A percentile compares a stretch with the other conserved stretches of the same genome.
These are phyloP conservation scores for Isurus oxyrinchus DNA, from an alignment of 2,113 vertebrate genomes.

Conservation along the genomic window DNA sequence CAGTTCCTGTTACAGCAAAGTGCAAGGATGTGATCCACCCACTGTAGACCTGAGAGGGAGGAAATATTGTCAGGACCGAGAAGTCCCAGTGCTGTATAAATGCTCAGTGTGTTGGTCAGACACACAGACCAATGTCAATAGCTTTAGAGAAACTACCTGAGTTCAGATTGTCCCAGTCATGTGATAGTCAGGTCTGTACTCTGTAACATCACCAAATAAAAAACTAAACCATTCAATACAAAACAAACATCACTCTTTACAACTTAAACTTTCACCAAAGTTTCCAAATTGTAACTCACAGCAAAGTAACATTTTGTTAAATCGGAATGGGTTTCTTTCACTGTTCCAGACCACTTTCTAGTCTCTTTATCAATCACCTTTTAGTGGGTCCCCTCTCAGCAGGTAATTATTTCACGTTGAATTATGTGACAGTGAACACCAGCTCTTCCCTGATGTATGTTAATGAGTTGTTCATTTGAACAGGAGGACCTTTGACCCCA, in stretches of 20 bases:
- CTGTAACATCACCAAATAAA: neutral
- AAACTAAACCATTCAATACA: neutral
- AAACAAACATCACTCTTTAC: neutral
- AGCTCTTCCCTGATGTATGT: neutral
- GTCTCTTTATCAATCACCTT: neutral
- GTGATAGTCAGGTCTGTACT: neutral
- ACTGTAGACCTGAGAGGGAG: neutral
- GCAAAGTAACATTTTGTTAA: neutral
- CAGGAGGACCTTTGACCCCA: neutral
- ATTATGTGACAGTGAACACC: neutral
- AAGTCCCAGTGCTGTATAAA: neutral
- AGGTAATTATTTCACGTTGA: neutral
- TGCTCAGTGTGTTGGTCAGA: neutral
- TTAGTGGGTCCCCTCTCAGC: neutral
- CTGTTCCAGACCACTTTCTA: neutral
- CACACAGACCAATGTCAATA: neutral
- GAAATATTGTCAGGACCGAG: neutral
- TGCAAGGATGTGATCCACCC: neutral
- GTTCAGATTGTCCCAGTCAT: neutral
- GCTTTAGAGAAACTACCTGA: neutral
- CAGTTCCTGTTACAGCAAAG: neutral
- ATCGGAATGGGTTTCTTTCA: neutral
- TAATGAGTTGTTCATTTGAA: constrained; percentile 22
- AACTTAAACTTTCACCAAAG: neutral
- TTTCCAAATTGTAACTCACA: neutral